Percentiles rank a stretch among this genome's conserved stretches.
phyloP scores from a whole-genome alignment of 2,797 vertebrate genomes.

The Bothrops alternatus region DNA sequence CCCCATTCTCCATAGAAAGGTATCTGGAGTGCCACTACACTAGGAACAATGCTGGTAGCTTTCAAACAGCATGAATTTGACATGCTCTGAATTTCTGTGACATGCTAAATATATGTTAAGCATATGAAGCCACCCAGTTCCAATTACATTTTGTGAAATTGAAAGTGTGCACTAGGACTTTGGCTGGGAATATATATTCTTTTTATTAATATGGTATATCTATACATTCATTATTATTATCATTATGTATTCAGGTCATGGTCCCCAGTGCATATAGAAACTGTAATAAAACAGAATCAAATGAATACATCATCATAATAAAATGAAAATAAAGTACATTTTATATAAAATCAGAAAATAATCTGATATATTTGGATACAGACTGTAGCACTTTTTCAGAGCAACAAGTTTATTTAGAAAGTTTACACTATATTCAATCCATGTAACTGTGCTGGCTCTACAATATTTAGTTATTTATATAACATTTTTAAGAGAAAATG shows the following conservation, averaged over 20 bases:
- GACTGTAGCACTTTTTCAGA: neutral
- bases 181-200: neutral
- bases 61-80: neutral
- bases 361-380: neutral
- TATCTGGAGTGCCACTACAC: neutral
- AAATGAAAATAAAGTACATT: neutral
- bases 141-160: neutral
- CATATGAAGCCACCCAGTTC: neutral
- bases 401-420: neutral
- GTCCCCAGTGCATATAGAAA: neutral
- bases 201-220: neutral
- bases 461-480: neutral
- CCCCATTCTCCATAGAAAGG: neutral
- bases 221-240: neutral
- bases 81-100: neutral
- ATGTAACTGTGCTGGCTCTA: neutral
- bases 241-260: neutral
- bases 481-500: neutral
- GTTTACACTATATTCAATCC: neutral
- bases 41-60: neutral
- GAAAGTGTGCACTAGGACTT: neutral
- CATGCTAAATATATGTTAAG: neutral
- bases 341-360: neutral
- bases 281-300: neutral
- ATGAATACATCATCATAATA: neutral